Conservation (phyloP, 2,113 vertebrate genomes). For the Channa maculata region DNA sequence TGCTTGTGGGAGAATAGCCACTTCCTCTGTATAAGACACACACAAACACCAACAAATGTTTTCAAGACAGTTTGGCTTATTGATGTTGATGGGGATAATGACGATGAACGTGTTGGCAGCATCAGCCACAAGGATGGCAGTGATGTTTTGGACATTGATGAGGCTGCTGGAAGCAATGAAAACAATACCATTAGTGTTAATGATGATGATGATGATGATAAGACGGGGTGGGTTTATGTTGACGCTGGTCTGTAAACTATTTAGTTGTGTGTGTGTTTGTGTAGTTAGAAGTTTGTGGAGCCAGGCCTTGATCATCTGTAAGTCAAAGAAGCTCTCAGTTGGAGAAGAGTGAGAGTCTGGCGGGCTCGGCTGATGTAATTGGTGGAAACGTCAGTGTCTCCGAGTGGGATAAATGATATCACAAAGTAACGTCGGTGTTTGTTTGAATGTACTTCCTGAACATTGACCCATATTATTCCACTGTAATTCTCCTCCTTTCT, state of each 20-base stretch:
- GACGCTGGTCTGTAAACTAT: constrained; percentile 25
- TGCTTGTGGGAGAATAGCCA: constrained; percentile 75
- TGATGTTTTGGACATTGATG: background rate
- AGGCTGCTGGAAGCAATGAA: constrained; percentile 21
- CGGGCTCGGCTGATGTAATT: constrained; percentile 32
- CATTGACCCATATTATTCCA: constrained; percentile 38
- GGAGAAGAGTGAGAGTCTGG: background rate
- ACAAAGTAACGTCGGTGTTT: constrained; percentile 46
- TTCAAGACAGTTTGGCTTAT: background rate
- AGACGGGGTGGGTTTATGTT: constrained; percentile 21
- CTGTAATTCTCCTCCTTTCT: constrained; percentile 5
- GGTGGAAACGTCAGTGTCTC: constrained; percentile 39
- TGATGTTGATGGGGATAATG: background rate
- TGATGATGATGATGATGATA: constrained; percentile 6
- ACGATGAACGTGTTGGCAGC: background rate
- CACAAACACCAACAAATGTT: constrained; percentile 49
- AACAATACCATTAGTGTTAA: constrained; percentile 26
- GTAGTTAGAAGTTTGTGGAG: constrained; percentile 38
- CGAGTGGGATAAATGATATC: constrained; percentile 33
- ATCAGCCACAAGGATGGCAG: background rate
- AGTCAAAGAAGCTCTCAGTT: constrained; percentile 13
- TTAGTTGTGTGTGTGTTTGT: constrained; percentile 19
- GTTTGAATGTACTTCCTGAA: constrained; percentile 30
- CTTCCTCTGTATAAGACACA: constrained; percentile 70
- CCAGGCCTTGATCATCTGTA: constrained; percentile 26